These are phyloP conservation scores for Scaptodrosophila latifasciaeformis DNA, from an alignment of 2,888 invertebrate species.

Conservation along the genomic window DNA sequence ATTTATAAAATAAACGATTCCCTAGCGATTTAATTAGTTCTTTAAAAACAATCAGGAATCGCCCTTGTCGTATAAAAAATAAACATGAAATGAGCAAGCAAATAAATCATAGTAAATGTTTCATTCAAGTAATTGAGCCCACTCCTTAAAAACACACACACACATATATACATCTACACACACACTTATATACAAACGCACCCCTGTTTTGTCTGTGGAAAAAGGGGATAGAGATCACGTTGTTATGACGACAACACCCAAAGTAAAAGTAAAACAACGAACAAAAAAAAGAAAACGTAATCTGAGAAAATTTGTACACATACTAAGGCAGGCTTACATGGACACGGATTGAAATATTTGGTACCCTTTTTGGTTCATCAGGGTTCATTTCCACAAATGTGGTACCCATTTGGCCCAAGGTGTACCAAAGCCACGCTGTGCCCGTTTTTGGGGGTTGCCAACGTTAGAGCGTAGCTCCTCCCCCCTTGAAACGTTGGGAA, in stretches of 20 bases:
- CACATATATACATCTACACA: constrained; percentile 10
- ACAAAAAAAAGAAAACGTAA: constrained; percentile 45
- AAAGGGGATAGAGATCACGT: constrained; percentile 28
- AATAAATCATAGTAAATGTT: constrained; percentile 61
- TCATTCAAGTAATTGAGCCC: constrained; percentile 55
- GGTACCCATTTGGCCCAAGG: too few relatives aligned
- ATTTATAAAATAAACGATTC: too few relatives aligned
- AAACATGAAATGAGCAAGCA: constrained; percentile 60
- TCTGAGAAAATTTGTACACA: constrained; percentile 33
- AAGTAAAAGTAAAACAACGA: constrained; percentile 3
- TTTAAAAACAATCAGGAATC: constrained; percentile 40
- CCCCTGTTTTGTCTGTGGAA: too few relatives aligned
- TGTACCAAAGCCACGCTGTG: too few relatives aligned
- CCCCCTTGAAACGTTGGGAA: constrained; percentile 34
- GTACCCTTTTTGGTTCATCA: too few relatives aligned
- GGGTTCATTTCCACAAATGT: too few relatives aligned
- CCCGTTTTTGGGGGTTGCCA: constrained; percentile 39
- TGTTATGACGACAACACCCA: constrained; percentile 49
- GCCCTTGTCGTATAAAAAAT: too few relatives aligned
- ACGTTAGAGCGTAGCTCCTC: too few relatives aligned
- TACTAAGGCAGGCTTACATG: constrained; percentile 5
- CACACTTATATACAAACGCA: constrained; percentile 28
- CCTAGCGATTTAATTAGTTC: constrained; percentile 53
- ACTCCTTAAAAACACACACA: too few relatives aligned
- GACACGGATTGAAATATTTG: too few relatives aligned